phyloP scores from a whole-genome alignment of 2,113 vertebrate species.

The Pitta sordida region DNA sequence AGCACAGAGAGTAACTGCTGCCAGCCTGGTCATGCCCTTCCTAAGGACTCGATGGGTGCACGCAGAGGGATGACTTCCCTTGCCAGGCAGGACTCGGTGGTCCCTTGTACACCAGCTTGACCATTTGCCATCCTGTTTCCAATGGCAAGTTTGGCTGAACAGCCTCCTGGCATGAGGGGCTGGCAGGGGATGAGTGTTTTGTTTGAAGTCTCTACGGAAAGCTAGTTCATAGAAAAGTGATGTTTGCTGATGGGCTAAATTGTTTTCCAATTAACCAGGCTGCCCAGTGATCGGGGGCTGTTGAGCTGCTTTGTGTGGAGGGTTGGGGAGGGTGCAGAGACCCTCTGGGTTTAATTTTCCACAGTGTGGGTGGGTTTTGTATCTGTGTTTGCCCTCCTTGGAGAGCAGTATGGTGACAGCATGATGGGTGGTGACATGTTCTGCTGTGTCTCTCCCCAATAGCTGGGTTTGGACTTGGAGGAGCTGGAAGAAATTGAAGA shows the following conservation, averaged over 20 bases:
- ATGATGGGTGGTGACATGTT: neutral
- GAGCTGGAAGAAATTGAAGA: conserved; percentile 90
- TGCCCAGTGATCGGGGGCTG: neutral
- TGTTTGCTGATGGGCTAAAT: neutral
- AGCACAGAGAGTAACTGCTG: neutral
- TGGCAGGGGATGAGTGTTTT: neutral
- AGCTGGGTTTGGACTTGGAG: conserved; percentile 87
- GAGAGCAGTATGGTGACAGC: neutral
- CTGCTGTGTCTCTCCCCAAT: neutral
- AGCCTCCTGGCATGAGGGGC: neutral
- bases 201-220: neutral
- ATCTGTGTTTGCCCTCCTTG: neutral
- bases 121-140: neutral
- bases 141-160: neutral
- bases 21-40: neutral
- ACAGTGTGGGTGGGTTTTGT: neutral
- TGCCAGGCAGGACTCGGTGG: rapidly evolving
- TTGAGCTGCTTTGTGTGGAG: neutral
- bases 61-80: neutral
- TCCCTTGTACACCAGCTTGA: neutral
- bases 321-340: neutral
- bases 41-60: rapidly evolving
- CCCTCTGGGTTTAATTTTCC: neutral
- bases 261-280: neutral
- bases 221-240: neutral